Evolutionary conservation across 23 tunicate species (phyloP).

Genomic region (Diplosoma virens): DNA sequence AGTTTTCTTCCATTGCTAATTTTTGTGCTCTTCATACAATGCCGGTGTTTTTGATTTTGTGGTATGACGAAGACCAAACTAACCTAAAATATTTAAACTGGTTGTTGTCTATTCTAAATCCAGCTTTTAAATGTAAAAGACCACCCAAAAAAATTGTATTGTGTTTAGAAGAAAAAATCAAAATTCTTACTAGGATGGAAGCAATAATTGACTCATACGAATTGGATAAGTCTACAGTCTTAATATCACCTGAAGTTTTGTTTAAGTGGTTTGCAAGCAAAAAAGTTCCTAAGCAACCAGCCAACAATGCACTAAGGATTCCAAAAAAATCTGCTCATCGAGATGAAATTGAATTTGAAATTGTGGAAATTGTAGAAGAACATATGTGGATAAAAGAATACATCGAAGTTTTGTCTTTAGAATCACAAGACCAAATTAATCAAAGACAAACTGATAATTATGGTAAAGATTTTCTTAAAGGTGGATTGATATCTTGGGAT

Average conservation of each 20-base stretch:
- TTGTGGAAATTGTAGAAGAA: conserved; percentile 4
- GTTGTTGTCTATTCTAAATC: neutral
- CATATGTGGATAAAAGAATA: conserved; percentile 9
- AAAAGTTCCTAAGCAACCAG: neutral
- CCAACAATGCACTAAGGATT: neutral
- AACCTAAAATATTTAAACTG: neutral
- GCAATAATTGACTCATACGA: neutral
- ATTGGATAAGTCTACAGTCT: neutral
- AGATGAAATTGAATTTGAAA: neutral
- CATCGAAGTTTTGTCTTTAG: conserved; percentile 12
- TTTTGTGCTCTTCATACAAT: neutral
- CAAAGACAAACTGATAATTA: neutral
- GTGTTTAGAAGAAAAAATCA: neutral
- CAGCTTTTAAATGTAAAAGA: neutral
- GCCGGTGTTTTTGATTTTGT: conserved; percentile 10
- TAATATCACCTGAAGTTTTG: neutral
- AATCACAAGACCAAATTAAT: too few relatives aligned
- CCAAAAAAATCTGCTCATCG: neutral
- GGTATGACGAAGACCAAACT: neutral
- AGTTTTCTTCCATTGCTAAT: neutral
- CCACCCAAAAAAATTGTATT: neutral
- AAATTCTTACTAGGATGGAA: neutral
- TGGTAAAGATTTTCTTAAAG: conserved; percentile 58
- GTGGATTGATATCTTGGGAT: conserved; percentile 40
- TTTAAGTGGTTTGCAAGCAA: neutral